A percentile compares a stretch with the other conserved stretches of the same genome.
phyloP scores from a whole-genome alignment of 2,113 vertebrate species.

The Anguilla japonica region DNA sequence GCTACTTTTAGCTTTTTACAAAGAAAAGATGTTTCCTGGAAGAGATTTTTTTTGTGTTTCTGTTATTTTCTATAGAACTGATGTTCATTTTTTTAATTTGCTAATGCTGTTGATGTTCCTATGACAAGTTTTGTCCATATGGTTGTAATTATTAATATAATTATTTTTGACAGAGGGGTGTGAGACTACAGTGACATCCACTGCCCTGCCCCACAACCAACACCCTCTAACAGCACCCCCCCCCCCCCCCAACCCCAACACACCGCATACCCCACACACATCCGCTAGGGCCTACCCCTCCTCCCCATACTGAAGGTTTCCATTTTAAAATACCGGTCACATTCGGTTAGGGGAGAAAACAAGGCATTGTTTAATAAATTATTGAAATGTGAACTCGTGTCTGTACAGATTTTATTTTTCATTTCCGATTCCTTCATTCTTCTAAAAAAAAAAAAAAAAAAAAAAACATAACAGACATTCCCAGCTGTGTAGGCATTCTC shows the following conservation, averaged over 20 bases:
- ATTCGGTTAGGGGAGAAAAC: constrained; percentile 50
- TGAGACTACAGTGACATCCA: constrained; percentile 36
- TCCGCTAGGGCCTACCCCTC: constrained; percentile 23
- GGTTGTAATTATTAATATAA: constrained; percentile 43
- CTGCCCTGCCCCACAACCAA: constrained; percentile 28
- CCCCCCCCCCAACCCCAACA: not conserved
- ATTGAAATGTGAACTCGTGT: constrained; percentile 51
- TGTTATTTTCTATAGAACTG: constrained; percentile 27
- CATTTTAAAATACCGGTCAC: constrained; percentile 50
- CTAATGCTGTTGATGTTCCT: constrained; percentile 50
- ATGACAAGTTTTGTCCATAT: constrained; percentile 45
- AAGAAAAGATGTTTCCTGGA: constrained; percentile 36
- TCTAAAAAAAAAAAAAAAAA: not conserved
- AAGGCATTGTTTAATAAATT: constrained; percentile 62
- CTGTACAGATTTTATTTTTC: not conserved
- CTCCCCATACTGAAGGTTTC: constrained; percentile 25
- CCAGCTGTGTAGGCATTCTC: not conserved
- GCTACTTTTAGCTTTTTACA: constrained; percentile 51
- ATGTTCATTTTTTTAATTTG: constrained; percentile 34
- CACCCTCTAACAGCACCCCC: not conserved
- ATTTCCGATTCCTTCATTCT: not conserved
- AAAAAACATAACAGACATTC: not conserved
- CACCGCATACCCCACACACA: too few species aligned
- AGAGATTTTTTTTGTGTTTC: constrained; percentile 44
- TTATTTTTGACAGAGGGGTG: constrained; percentile 30